These are phyloP conservation scores for Lagenorhynchus albirostris DNA, from an alignment of 2,113 vertebrate genomes.

Conservation along the genomic window DNA sequence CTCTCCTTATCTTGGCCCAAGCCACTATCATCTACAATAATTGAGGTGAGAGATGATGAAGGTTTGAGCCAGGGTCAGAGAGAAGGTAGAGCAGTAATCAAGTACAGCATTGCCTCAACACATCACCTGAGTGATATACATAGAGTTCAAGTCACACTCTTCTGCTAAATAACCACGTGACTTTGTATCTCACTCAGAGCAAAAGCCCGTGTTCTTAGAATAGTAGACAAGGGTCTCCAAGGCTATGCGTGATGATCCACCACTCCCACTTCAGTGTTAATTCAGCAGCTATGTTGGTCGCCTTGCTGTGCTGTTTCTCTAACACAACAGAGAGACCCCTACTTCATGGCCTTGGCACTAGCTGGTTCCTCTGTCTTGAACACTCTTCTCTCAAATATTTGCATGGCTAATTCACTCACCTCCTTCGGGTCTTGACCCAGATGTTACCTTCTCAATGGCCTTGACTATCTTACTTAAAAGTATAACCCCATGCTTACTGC, in stretches of 20 bases:
- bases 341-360: not conserved
- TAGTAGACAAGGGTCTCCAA: not conserved
- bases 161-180: not conserved
- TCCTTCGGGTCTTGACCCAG: not conserved
- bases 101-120: not conserved
- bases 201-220: not conserved
- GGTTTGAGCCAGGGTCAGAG: not conserved
- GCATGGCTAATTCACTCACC: not conserved
- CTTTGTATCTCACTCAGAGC: not conserved
- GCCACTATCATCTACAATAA: not conserved
- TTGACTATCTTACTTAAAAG: not conserved
- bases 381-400: not conserved
- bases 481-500: not conserved
- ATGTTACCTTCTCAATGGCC: not conserved
- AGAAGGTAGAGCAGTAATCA: not conserved
- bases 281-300: not conserved
- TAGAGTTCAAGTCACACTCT: not conserved
- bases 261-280: fast-evolving
- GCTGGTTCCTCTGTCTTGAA: not conserved
- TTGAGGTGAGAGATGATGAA: not conserved
- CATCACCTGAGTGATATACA: not conserved
- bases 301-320: not conserved
- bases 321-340: not conserved
- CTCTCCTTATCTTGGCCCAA: not conserved
- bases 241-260: not conserved